Percentiles rank a stretch among this genome's conserved stretches.
Evolutionary conservation across 2,888 invertebrate species (phyloP).

Genomic region (Pherbina coryleti): DNA sequence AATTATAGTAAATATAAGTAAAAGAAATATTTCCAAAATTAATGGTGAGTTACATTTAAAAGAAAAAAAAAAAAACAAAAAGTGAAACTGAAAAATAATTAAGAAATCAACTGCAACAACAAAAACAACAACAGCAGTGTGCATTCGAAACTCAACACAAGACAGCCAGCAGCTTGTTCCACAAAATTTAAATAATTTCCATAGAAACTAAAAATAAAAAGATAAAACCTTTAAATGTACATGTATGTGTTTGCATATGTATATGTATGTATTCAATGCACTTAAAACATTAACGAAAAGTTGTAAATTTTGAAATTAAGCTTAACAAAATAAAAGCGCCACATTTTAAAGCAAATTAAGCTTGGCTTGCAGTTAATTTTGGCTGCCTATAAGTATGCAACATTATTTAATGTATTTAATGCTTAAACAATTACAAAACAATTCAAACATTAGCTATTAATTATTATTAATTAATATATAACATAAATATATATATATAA

Average conservation of each 20-base stretch:
- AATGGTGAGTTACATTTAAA: background rate
- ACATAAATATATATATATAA: background rate
- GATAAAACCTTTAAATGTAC: too few relatives aligned
- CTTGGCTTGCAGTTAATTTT: conserved; percentile 22
- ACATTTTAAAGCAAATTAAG: conserved; percentile 10
- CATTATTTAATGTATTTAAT: conserved; percentile 5
- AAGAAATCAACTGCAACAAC: background rate
- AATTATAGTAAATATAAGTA: too few relatives aligned
- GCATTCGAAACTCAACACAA: background rate
- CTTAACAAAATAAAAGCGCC: conserved; percentile 7
- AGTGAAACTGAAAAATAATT: too few relatives aligned
- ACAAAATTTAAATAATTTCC: background rate
- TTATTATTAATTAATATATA: conserved; percentile 3
- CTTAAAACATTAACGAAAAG: background rate
- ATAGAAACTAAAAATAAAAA: background rate
- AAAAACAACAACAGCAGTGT: background rate
- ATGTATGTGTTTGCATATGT: too few relatives aligned
- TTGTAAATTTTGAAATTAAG: conserved; percentile 22
- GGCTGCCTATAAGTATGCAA: conserved; percentile 31
- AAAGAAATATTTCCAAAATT: background rate
- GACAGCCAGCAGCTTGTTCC: too few relatives aligned
- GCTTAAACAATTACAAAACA: conserved; percentile 10
- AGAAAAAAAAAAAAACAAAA: background rate
- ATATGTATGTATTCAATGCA: background rate
- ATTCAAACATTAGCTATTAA: conserved; percentile 6